Evolutionary conservation across 2,797 vertebrate genomes (phyloP).

Genomic region (Distichodus sexfasciatus): DNA sequence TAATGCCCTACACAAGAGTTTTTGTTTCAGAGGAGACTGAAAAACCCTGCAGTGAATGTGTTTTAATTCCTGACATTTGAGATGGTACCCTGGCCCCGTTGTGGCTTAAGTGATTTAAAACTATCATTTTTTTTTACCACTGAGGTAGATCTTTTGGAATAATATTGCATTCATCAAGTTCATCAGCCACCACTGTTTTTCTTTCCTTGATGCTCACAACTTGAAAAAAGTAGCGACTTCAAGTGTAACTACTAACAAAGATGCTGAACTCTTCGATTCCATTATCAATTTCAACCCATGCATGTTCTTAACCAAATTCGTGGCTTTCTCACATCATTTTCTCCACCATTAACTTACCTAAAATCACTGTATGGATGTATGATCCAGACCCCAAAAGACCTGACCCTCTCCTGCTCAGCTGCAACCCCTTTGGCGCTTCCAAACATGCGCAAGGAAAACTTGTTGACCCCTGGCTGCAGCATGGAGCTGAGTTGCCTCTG

Average conservation of each 20-base stretch:
- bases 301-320: neutral
- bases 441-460: constrained; percentile 95
- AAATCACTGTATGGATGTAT: constrained; percentile 98
- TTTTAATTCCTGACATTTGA: constrained; percentile 10
- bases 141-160: too few species aligned
- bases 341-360: constrained; percentile 72
- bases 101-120: neutral
- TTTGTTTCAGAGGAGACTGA: constrained; percentile 19
- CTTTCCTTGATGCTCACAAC: too few species aligned
- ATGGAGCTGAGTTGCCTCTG: constrained; percentile 81
- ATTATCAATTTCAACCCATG: neutral
- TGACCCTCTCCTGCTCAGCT: constrained; percentile 88
- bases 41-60: constrained; percentile 5
- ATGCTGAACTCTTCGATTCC: neutral
- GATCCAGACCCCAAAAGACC: constrained; percentile 90
- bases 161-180: neutral
- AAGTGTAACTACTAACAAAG: neutral
- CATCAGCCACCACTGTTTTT: too few species aligned
- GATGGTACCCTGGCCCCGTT: neutral
- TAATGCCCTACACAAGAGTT: neutral
- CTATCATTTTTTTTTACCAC: neutral
- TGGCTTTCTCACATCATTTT: neutral
- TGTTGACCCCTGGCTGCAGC: constrained; percentile 93
- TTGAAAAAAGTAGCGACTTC: too few species aligned
- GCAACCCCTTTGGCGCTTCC: constrained; percentile 94